Evolutionary conservation across 1,140 invertebrate species (phyloP), one percentile per base, ranked within the genome.

Genomic region (Drosophila baimaii): DNA sequence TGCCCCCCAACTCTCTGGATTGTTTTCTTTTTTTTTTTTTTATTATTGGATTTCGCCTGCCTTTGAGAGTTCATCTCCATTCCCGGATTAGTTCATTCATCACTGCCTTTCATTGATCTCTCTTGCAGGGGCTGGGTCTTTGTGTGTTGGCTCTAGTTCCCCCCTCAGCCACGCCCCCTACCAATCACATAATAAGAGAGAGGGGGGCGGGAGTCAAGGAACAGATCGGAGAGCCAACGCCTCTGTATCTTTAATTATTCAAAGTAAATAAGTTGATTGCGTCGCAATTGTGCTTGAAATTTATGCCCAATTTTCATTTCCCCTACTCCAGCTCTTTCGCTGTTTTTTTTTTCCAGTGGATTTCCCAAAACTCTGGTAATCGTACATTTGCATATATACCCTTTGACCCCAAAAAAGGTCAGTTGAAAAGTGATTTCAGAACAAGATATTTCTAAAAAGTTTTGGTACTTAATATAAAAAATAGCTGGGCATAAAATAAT

Each of bases 241-340:
- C 68, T 57, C 41, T 57, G 51, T 27, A 29, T 33, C 65, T 74
- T 84, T 82, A 85, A 85, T 85, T 85, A 85, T 79, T 74, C 83
- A 88, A 82, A 82, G 79, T 88, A 88, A 86, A 88, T 86, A 82
- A 82, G 65, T 79, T 88, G 76, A 86, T 86, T 79, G 79, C 83
- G 33, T 57, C 39, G 77, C 84, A 83, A 83, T 83, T 84, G 81
- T 61, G 61, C 65, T 58, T 77, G 81, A 77, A 77, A 83, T 77
- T 46, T 73, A 86, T 86, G 82, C 82, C 59, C 69, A 75, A 85
- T 85, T 84, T 66, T 44, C 62, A 54, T 46, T 49, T n/a, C 3
- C 59, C 35, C 46, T 54, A 51, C 55, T 37, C 41, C 44, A 39
- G n/a, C n/a, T 10, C 9, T 8, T 1, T 3, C 9, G 39, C 8